These are phyloP conservation scores for Emmelina monodactyla DNA, from an alignment of 2,888 invertebrate species.

Conservation along the genomic window DNA sequence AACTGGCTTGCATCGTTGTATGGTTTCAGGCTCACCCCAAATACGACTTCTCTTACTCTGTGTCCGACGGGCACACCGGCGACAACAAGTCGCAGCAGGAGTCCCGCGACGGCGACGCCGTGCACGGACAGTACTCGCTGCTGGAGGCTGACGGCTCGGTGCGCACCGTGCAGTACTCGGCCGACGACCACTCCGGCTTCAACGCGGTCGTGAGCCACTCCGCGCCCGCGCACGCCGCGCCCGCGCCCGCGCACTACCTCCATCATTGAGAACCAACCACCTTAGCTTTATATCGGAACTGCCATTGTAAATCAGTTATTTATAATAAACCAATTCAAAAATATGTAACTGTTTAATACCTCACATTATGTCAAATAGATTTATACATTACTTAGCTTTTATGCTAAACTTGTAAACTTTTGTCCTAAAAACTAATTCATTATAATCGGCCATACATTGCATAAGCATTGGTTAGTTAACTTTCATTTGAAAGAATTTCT, in stretches of 20 bases:
- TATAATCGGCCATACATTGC: too few relatives aligned
- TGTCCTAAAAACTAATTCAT: neutral
- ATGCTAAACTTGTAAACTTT: neutral
- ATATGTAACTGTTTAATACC: too few relatives aligned
- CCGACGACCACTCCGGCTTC: slow-evolving; percentile 43
- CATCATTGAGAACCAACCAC: too few relatives aligned
- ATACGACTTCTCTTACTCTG: slow-evolving; percentile 64
- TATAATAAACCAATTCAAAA: too few relatives aligned
- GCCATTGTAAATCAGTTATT: too few relatives aligned
- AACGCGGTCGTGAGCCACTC: slow-evolving; percentile 23
- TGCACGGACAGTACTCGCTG: slow-evolving; percentile 56
- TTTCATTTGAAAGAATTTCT: too few relatives aligned
- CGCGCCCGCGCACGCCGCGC: slow-evolving; percentile 16
- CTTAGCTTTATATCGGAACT: too few relatives aligned
- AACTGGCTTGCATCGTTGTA: too few relatives aligned
- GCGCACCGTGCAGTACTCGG: slow-evolving; percentile 54
- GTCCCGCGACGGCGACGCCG: slow-evolving; percentile 62
- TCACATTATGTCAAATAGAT: too few relatives aligned
- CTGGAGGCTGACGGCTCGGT: slow-evolving; percentile 53
- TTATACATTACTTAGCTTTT: too few relatives aligned
- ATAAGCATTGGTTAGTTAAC: too few relatives aligned
- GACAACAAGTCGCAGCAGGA: slow-evolving; percentile 66
- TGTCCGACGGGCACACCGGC: slow-evolving; percentile 62
- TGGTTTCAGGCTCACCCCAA: slow-evolving; percentile 55
- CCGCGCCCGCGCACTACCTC: slow-evolving; percentile 15